Conservation (phyloP, 2,797 vertebrate species). For the Chelon labrosus region DNA sequence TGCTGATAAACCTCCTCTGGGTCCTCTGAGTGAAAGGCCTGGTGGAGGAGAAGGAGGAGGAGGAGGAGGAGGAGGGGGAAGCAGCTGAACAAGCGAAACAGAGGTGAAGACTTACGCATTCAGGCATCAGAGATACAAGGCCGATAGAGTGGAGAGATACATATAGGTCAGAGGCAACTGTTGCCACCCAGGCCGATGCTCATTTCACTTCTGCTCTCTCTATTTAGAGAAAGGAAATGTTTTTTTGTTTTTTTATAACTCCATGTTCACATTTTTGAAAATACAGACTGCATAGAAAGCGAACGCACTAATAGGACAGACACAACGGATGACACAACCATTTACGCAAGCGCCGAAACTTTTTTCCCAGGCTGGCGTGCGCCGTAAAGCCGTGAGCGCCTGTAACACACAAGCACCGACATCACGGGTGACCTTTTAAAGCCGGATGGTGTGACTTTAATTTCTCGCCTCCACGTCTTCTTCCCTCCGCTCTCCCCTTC, state of each 20-base stretch:
- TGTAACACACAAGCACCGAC: conserved; percentile 28
- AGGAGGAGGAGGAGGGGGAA: conserved; percentile 10
- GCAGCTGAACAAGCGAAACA: conserved; percentile 57
- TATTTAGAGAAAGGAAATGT: conserved; percentile 27
- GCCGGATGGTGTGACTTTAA: conserved; percentile 59
- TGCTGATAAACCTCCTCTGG: conserved; percentile 62
- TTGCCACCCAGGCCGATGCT: conserved; percentile 45
- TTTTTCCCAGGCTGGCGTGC: conserved; percentile 1
- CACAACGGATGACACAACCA: conserved; percentile 4
- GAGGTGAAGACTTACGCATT: conserved; percentile 67
- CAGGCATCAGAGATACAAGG: conserved; percentile 65
- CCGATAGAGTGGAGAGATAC: conserved; percentile 61
- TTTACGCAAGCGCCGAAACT: conserved; percentile 18
- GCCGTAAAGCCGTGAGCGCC: conserved; percentile 17
- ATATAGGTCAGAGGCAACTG: conserved; percentile 50
- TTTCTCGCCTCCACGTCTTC: conserved; percentile 26
- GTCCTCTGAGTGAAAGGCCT: conserved; percentile 55
- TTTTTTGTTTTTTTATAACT: conserved; percentile 26
- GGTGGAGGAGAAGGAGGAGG: conserved; percentile 30
- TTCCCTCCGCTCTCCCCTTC: conserved; percentile 4
- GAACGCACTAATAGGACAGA: conserved; percentile 2
- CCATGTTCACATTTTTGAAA: conserved; percentile 16
- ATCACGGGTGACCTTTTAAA: conserved; percentile 77
- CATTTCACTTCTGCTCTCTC: conserved; percentile 53
- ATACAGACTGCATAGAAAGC: conserved; percentile 9